Conservation (phyloP, 1,140 invertebrate species). For the Andricus grossulariae region DNA sequence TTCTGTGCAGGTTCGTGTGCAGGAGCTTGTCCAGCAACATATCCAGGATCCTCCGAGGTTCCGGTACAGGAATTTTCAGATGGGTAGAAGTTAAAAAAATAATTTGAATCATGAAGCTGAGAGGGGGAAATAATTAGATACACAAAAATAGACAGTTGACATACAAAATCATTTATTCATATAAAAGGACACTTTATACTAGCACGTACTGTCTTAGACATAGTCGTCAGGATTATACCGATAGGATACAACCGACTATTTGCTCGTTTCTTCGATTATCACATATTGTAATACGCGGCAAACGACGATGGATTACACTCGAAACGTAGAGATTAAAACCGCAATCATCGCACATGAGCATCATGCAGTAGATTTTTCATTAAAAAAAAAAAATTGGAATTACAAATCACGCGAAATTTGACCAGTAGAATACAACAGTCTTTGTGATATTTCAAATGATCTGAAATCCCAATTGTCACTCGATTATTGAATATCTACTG, state of each 20-base stretch:
- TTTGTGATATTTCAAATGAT: no score
- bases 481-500: no score
- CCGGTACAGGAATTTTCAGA: no score
- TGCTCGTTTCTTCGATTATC: constrained; percentile 67
- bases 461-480: no score
- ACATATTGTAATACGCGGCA: constrained; percentile 67
- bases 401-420: neutral
- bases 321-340: constrained; percentile 46
- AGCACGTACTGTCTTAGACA: constrained; percentile 70
- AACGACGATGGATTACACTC: constrained; percentile 56
- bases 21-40: no score
- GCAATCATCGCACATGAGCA: constrained; percentile 39
- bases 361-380: neutral
- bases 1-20: no score
- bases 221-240: constrained; percentile 60
- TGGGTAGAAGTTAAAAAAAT: no score
- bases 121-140: no score
- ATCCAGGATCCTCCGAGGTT: no score
- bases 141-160: constrained; percentile 47
- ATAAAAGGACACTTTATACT: constrained; percentile 75
- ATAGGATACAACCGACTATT: constrained; percentile 41
- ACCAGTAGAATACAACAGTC: neutral
- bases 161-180: constrained; percentile 75
- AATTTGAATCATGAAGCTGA: no score
- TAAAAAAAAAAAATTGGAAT: neutral